Percentiles rank a stretch among this genome's conserved stretches.
phyloP scores from a whole-genome alignment of 2,797 vertebrate genomes.

The Sternotherus odoratus region DNA sequence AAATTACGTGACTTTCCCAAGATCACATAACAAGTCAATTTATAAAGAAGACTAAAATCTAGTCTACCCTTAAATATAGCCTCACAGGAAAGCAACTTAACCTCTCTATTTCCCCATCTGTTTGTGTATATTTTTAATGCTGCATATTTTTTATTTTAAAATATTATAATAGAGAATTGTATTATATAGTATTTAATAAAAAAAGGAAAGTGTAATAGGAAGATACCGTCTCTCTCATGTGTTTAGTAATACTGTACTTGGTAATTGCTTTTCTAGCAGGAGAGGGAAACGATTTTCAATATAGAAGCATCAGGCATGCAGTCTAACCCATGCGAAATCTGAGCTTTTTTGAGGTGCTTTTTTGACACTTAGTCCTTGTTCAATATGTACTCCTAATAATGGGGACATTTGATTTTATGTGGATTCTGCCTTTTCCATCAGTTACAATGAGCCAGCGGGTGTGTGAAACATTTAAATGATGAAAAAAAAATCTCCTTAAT shows the following conservation, averaged over 20 bases:
- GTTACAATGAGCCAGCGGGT: not conserved
- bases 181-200: not conserved
- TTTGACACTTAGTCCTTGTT: not conserved
- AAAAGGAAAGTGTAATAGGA: not conserved
- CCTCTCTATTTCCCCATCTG: not conserved
- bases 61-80: not conserved
- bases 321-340: not conserved
- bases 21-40: not conserved
- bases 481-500: not conserved
- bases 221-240: not conserved
- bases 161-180: not conserved
- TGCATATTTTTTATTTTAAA: not conserved
- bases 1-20: not conserved
- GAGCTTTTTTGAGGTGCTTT: not conserved
- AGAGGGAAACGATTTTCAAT: not conserved
- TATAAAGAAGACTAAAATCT: not conserved
- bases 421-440: not conserved
- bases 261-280: not conserved
- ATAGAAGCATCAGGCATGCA: not conserved
- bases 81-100: not conserved
- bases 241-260: not conserved
- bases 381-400: not conserved
- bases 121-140: not conserved
- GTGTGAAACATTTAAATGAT: conserved; percentile 3
- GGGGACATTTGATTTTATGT: not conserved